phyloP scores from a whole-genome alignment of 2,113 vertebrate species.

The Uria lomvia region DNA sequence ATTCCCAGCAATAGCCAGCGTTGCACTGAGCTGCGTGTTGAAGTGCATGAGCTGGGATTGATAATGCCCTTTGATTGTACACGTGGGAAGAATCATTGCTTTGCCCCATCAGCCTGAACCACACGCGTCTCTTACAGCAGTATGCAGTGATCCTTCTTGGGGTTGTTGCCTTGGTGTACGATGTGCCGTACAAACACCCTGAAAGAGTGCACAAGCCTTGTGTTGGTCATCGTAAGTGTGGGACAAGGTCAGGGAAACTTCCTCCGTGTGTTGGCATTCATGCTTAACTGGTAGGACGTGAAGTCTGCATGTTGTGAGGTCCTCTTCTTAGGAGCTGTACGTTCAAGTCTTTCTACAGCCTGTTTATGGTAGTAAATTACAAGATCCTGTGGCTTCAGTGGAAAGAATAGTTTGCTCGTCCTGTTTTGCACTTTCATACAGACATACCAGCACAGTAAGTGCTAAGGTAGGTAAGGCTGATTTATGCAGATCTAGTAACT shows the following conservation, averaged over 20 bases:
- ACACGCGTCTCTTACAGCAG: not conserved
- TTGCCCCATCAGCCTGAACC: not conserved
- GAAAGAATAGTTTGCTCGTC: not conserved
- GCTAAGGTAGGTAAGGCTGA: not conserved
- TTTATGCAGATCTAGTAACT: not conserved
- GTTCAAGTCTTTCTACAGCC: not conserved
- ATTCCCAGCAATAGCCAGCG: not conserved
- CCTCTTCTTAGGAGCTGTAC: not conserved
- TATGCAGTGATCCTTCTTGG: not conserved
- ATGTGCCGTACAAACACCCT: fast-evolving
- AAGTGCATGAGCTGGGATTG: not conserved
- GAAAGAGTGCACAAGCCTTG: not conserved
- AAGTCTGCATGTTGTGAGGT: not conserved
- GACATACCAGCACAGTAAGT: not conserved
- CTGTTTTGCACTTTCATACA: not conserved
- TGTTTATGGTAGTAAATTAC: not conserved
- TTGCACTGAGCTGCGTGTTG: not conserved
- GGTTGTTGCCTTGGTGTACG: not conserved
- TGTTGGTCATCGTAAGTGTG: not conserved
- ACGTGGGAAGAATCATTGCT: not conserved
- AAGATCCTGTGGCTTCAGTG: not conserved
- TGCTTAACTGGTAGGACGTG: not conserved
- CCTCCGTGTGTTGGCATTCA: fast-evolving
- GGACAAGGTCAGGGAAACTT: not conserved
- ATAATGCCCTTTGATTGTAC: not conserved